phyloP scores from a whole-genome alignment of 2,113 vertebrate species.

The Zosterops hypoxanthus region DNA sequence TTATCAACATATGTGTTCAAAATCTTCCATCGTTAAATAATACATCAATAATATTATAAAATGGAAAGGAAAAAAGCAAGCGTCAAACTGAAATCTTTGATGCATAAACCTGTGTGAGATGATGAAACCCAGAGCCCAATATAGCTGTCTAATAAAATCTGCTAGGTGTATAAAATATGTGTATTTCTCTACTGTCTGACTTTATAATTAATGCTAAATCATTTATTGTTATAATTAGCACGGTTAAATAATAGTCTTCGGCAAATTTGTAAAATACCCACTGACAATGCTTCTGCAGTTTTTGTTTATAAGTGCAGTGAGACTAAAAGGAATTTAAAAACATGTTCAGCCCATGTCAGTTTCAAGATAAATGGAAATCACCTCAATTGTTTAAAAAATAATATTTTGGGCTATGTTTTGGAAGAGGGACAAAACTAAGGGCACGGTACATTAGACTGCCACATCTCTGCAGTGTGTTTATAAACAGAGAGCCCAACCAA shows the following conservation, averaged over 20 bases:
- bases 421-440: not conserved
- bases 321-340: not conserved
- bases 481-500: not conserved
- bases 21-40: constrained; percentile 62
- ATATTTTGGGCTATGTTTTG: not conserved
- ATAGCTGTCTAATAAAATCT: constrained; percentile 41
- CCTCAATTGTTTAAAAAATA: not conserved
- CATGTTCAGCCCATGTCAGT: not conserved
- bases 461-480: not conserved
- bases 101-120: not conserved
- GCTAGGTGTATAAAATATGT: not conserved
- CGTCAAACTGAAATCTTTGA: constrained; percentile 42
- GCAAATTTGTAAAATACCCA: not conserved
- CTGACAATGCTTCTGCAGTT: not conserved
- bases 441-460: not conserved
- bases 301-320: not conserved
- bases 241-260: not conserved
- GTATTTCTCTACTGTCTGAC: not conserved
- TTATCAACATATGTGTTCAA: constrained; percentile 48
- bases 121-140: constrained; percentile 40
- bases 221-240: not conserved
- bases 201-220: constrained; percentile 2
- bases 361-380: not conserved
- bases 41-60: constrained; percentile 66
- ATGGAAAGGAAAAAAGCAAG: not conserved